phyloP scores from a whole-genome alignment of 2,797 vertebrate species.

The Pseudochromis fuscus region DNA sequence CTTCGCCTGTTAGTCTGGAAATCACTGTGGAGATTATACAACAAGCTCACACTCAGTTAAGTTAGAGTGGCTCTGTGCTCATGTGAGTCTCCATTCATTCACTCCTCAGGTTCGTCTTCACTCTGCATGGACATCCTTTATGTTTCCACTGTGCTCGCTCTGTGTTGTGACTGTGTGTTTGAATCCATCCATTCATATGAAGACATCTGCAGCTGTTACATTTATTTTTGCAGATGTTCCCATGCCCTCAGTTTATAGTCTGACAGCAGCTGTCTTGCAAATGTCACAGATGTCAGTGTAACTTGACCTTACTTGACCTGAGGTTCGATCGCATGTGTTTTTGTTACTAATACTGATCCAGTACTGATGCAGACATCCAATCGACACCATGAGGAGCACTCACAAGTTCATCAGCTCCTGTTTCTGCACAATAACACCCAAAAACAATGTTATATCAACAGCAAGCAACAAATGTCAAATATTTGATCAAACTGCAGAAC shows the following conservation, averaged over 20 bases:
- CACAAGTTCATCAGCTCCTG: no score
- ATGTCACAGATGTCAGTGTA: no score
- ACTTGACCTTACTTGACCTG: neutral
- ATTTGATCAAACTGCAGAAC: neutral
- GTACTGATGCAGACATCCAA: no score
- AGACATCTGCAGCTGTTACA: conserved; percentile 7
- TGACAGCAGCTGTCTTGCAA: neutral
- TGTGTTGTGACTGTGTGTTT: conserved; percentile 11
- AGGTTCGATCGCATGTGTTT: neutral
- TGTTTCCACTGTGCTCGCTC: conserved; percentile 2
- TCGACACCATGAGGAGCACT: no score
- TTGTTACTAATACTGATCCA: neutral
- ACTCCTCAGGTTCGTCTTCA: neutral
- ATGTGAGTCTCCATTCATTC: conserved; percentile 23
- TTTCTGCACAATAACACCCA: neutral
- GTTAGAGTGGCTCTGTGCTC: conserved; percentile 36
- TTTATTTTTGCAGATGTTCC: conserved; percentile 21
- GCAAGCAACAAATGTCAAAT: conserved; percentile 8
- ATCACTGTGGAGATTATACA: neutral
- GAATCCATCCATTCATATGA: neutral
- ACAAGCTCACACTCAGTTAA: no score
- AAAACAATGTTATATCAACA: neutral
- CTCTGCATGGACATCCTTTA: conserved; percentile 7
- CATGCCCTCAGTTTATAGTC: neutral
- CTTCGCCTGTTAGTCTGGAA: neutral